A percentile compares a stretch with the other conserved stretches of the same genome.
These are phyloP conservation scores for Lepidocolaptes lacrymiger DNA, from an alignment of 2,797 vertebrate species.

Conservation along the genomic window DNA sequence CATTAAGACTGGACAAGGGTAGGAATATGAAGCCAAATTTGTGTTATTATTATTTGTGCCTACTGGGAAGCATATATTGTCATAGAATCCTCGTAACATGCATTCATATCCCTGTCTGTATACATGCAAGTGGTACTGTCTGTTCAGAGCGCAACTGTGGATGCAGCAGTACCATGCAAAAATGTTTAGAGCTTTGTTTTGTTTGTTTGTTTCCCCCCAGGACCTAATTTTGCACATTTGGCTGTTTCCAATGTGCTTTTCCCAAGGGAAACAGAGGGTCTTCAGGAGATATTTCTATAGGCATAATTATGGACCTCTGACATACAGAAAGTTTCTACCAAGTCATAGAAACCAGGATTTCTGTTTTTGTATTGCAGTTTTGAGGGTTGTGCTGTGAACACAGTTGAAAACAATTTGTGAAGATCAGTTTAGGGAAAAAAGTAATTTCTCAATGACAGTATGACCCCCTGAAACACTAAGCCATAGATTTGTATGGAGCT, in stretches of 20 bases:
- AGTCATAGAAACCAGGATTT: not conserved
- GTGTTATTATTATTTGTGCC: not conserved
- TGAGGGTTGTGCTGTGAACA: not conserved
- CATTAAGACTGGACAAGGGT: not conserved
- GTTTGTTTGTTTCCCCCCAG: no score
- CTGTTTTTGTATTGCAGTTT: not conserved
- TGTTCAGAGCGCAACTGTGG: not conserved
- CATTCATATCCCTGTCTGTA: not conserved
- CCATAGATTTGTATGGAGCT: not conserved
- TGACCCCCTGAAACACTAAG: not conserved
- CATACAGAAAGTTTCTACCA: not conserved
- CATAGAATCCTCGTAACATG: not conserved
- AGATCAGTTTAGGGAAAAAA: not conserved
- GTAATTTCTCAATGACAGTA: not conserved
- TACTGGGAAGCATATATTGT: not conserved
- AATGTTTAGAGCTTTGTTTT: not conserved
- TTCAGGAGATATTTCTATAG: not conserved
- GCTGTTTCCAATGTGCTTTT: not conserved
- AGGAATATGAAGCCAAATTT: not conserved
- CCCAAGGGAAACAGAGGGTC: not conserved
- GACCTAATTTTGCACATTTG: not conserved
- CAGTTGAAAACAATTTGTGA: not conserved
- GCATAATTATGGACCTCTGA: not conserved
- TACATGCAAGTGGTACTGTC: not conserved
- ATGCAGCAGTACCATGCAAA: not conserved